phyloP scores from a whole-genome alignment of 2,797 vertebrate genomes.

The Melanitta fusca region DNA sequence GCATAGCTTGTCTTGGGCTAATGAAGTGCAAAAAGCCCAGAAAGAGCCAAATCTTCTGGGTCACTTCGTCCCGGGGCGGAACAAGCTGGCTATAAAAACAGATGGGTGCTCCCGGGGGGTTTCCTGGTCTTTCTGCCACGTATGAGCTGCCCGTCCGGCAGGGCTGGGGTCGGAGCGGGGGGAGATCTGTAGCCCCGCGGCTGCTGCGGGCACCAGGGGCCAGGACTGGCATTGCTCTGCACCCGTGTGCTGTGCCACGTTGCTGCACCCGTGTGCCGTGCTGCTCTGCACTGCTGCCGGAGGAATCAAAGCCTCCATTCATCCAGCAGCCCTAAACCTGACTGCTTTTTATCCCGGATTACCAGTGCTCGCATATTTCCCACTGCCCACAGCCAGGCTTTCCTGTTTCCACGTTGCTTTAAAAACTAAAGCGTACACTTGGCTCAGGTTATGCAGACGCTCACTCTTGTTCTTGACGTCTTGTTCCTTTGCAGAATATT shows the following conservation, averaged over 20 bases:
- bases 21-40: fast-evolving
- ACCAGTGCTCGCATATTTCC: fast-evolving
- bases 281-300: not conserved
- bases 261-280: not conserved
- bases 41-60: not conserved
- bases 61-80: not conserved
- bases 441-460: fast-evolving
- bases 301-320: not conserved
- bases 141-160: not conserved
- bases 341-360: fast-evolving
- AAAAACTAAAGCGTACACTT: fast-evolving
- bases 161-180: fast-evolving
- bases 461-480: not conserved
- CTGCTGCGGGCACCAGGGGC: not conserved
- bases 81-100: fast-evolving
- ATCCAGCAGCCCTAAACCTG: not conserved
- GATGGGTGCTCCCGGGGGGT: fast-evolving
- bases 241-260: too few species aligned
- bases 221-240: not conserved
- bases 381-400: fast-evolving
- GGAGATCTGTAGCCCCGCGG: not conserved
- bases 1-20: not conserved
- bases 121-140: not conserved
- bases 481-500: slow-evolving; percentile 87
- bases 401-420: fast-evolving